Conservation (phyloP, 2,888 invertebrate species). For the Netelia fuscicornis region DNA sequence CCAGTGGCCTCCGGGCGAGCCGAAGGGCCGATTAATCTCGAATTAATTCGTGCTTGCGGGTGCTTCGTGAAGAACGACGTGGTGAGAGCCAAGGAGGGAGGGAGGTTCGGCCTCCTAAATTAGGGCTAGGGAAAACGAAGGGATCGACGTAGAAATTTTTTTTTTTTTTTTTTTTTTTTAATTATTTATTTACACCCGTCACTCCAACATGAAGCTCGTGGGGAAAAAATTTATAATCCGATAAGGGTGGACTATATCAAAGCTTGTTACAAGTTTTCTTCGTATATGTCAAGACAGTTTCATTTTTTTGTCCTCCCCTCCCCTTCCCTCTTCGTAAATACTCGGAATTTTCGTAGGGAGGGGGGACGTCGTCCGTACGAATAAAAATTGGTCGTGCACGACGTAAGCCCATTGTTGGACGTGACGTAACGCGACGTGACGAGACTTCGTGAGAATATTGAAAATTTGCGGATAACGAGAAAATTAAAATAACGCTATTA, state of each 20-base stretch:
- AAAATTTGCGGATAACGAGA: background rate
- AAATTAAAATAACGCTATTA: background rate
- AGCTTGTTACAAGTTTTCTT: background rate
- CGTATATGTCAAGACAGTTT: background rate
- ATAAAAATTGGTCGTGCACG: too few relatives aligned
- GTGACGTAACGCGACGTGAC: background rate
- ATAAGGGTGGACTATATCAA: constrained; percentile 33
- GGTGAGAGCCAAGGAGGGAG: background rate
- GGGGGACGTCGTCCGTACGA: background rate
- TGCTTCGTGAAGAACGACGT: constrained; percentile 31
- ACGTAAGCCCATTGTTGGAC: too few relatives aligned
- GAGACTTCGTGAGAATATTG: background rate
- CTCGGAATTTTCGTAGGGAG: background rate
- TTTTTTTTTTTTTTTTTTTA: background rate
- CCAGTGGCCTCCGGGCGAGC: constrained; percentile 2
- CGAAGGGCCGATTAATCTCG: constrained; percentile 47
- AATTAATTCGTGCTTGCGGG: constrained; percentile 34
- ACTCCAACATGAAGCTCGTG: background rate
- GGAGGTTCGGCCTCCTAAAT: background rate
- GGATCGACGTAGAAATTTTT: constrained; percentile 9
- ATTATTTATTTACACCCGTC: too few relatives aligned
- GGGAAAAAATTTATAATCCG: constrained; percentile 10
- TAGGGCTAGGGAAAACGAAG: background rate
- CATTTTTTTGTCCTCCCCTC: constrained; percentile 4
- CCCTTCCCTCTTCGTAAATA: constrained; percentile 6